Conservation (phyloP, 2,888 invertebrate genomes). For the Anthophora plumipes region DNA sequence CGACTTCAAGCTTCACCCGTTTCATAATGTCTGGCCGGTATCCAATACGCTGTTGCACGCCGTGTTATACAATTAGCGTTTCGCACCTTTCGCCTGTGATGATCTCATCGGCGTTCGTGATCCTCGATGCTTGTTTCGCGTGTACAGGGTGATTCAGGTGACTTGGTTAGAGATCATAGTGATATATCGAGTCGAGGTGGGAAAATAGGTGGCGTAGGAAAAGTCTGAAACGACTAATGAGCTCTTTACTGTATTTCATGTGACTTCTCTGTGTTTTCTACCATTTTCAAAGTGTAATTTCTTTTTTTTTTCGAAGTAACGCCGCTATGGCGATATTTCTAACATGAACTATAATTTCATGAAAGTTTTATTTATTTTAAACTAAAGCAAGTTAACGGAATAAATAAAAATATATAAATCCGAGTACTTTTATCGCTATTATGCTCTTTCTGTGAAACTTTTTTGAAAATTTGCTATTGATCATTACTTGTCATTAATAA, state of each 20-base stretch:
- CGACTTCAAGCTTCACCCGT: slow-evolving; percentile 13
- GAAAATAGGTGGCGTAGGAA: background rate
- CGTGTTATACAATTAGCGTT: slow-evolving; percentile 35
- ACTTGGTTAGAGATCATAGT: background rate
- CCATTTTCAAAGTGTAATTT: no score
- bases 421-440: no score
- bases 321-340: no score
- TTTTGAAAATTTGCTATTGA: background rate
- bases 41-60: slow-evolving; percentile 49
- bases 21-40: slow-evolving; percentile 54
- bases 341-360: no score
- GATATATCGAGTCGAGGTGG: background rate
- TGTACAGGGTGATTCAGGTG: background rate
- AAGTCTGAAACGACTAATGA: no score
- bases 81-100: background rate
- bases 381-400: no score
- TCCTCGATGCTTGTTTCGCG: background rate
- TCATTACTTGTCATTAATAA: background rate
- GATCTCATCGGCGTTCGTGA: background rate
- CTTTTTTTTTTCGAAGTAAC: no score
- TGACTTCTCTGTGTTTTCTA: background rate
- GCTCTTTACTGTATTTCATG: background rate
- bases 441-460: no score
- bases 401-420: no score
- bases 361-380: no score